These are phyloP conservation scores for Tor tambroides DNA, from an alignment of 2,113 vertebrate species.

Conservation along the genomic window DNA sequence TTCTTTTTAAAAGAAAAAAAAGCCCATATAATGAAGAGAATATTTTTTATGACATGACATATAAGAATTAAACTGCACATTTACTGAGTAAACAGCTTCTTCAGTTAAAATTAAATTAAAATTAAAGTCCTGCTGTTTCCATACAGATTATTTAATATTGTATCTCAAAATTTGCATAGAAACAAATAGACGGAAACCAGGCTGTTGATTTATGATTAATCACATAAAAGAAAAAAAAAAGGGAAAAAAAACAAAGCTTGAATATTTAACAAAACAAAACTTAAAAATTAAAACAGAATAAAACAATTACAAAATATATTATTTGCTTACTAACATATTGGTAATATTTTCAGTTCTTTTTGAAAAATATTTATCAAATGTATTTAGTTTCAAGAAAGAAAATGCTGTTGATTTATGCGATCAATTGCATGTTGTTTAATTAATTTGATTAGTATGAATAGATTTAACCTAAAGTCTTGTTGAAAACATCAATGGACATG, in stretches of 20 bases:
- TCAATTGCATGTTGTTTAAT: background rate
- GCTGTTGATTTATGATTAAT: background rate
- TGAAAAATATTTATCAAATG: background rate
- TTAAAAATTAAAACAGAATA: background rate
- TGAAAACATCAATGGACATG: background rate
- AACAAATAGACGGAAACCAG: too few species aligned
- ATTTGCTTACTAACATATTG: background rate
- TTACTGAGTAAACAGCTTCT: background rate
- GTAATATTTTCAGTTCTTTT: background rate
- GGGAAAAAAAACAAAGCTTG: background rate
- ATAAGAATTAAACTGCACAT: background rate
- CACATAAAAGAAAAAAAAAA: background rate
- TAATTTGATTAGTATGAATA: background rate
- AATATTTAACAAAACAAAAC: background rate
- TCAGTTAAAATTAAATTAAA: background rate
- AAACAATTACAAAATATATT: background rate
- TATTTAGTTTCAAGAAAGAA: background rate
- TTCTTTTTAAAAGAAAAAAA: too few species aligned
- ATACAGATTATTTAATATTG: background rate
- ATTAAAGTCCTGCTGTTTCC: background rate
- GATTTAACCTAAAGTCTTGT: background rate
- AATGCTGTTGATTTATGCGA: background rate
- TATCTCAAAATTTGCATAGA: background rate
- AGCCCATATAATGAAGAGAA: background rate
- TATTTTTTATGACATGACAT: background rate